Conservation (phyloP, 2,888 invertebrate species). For the Fragum fragum region DNA sequence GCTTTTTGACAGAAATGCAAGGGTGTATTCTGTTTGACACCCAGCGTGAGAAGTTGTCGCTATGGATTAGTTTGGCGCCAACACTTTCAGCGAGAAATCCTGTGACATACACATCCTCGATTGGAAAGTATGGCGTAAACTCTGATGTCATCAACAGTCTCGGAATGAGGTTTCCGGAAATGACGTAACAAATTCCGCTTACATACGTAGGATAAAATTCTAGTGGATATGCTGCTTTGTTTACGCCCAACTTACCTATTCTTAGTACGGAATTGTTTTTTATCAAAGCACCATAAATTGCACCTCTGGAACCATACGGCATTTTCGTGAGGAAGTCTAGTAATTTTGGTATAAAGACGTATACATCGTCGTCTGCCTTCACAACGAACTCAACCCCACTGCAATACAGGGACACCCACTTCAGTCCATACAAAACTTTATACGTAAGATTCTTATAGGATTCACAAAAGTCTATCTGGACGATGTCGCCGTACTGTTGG, state of each 20-base stretch:
- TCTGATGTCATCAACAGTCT: slow-evolving; percentile 67
- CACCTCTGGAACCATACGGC: slow-evolving; percentile 51
- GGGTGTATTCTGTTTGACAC: slow-evolving; percentile 24
- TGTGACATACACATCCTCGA: slow-evolving; percentile 80
- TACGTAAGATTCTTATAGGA: slow-evolving; percentile 66
- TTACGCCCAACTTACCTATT: slow-evolving; percentile 72
- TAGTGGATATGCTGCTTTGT: slow-evolving; percentile 61
- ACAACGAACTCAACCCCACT: slow-evolving; percentile 61
- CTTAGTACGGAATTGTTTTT: slow-evolving; percentile 55
- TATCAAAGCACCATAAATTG: slow-evolving; percentile 64
- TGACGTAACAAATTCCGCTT: slow-evolving; percentile 75
- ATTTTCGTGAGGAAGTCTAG: slow-evolving; percentile 39
- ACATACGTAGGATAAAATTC: slow-evolving; percentile 71
- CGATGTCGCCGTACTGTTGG: slow-evolving; percentile 59
- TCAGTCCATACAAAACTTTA: slow-evolving; percentile 66
- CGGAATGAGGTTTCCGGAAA: slow-evolving; percentile 68
- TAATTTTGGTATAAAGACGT: slow-evolving; percentile 64
- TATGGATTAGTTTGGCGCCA: slow-evolving; percentile 39
- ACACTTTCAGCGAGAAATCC: slow-evolving; percentile 72
- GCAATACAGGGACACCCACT: slow-evolving; percentile 67
- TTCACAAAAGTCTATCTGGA: slow-evolving; percentile 67
- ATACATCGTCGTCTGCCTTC: slow-evolving; percentile 72
- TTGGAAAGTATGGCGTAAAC: slow-evolving; percentile 70
- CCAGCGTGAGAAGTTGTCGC: slow-evolving; percentile 49
- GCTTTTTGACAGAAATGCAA: slow-evolving; percentile 37